Conservation (phyloP, 2,797 vertebrate species). For the Yasuhikotakia modesta region DNA sequence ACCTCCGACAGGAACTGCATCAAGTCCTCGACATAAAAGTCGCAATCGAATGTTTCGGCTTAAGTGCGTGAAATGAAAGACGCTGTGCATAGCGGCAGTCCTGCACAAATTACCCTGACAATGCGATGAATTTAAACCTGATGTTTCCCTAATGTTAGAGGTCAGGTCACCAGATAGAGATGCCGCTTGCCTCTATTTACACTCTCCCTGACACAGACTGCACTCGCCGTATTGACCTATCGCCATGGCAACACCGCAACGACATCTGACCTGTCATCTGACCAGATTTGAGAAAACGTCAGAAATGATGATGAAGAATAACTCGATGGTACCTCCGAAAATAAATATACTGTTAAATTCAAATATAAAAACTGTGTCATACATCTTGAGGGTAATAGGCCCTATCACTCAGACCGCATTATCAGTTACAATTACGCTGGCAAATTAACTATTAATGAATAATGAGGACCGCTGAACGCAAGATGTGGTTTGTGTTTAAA, state of each 20-base stretch:
- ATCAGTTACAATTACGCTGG: slow-evolving; percentile 38
- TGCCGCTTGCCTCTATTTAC: neutral
- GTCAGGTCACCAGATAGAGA: slow-evolving; percentile 17
- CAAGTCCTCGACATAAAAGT: neutral
- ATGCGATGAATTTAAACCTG: neutral
- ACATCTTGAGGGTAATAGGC: slow-evolving; percentile 30
- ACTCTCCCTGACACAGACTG: neutral
- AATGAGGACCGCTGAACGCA: slow-evolving; percentile 40
- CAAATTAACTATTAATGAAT: slow-evolving; percentile 44
- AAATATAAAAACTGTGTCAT: slow-evolving; percentile 32
- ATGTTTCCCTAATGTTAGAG: slow-evolving; percentile 13
- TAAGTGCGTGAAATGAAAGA: slow-evolving; percentile 7
- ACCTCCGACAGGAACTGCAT: neutral
- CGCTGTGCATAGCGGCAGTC: neutral
- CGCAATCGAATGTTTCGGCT: neutral
- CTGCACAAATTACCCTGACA: neutral
- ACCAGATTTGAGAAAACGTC: neutral
- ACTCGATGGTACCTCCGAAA: slow-evolving; percentile 7
- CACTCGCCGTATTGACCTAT: neutral
- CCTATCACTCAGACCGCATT: slow-evolving; percentile 9
- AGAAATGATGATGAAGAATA: neutral
- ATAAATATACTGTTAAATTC: slow-evolving; percentile 18
- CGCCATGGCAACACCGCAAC: neutral
- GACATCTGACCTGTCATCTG: neutral
- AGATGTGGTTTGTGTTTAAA: slow-evolving; percentile 32